These are phyloP conservation scores for Rafetus swinhoei DNA, from an alignment of 2,113 vertebrate species.

Conservation along the genomic window DNA sequence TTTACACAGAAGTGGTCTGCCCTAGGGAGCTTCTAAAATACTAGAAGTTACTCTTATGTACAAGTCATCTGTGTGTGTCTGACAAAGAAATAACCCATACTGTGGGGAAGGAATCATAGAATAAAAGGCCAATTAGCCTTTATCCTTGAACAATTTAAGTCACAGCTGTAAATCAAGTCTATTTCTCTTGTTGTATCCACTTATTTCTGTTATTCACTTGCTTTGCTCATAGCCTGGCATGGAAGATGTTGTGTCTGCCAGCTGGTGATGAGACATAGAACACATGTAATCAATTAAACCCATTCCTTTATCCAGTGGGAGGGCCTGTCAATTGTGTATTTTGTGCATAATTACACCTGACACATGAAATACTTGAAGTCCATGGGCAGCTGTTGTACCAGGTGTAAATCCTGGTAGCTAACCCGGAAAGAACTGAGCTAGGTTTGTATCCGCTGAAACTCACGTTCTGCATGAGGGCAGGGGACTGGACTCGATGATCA, in stretches of 20 bases:
- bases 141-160: background rate
- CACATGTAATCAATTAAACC: background rate
- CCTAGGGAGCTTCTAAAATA: background rate
- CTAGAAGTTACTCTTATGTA: background rate
- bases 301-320: background rate
- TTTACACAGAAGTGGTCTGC: background rate
- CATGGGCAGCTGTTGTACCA: background rate
- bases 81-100: background rate
- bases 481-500: too few relatives aligned
- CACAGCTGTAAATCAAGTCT: conserved; percentile 8
- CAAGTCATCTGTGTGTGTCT: background rate
- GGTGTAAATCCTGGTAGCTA: background rate
- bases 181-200: background rate
- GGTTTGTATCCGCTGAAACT: background rate
- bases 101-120: background rate
- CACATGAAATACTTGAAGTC: background rate
- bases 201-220: background rate
- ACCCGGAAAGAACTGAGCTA: background rate
- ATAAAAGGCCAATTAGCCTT: conserved; percentile 16
- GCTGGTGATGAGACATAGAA: background rate
- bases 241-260: background rate
- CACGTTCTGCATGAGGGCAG: background rate
- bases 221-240: background rate
- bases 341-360: background rate
- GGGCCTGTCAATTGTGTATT: background rate